phyloP scores from a whole-genome alignment of 2,797 vertebrate genomes.

The Microctenopoma stevenorrisi region DNA sequence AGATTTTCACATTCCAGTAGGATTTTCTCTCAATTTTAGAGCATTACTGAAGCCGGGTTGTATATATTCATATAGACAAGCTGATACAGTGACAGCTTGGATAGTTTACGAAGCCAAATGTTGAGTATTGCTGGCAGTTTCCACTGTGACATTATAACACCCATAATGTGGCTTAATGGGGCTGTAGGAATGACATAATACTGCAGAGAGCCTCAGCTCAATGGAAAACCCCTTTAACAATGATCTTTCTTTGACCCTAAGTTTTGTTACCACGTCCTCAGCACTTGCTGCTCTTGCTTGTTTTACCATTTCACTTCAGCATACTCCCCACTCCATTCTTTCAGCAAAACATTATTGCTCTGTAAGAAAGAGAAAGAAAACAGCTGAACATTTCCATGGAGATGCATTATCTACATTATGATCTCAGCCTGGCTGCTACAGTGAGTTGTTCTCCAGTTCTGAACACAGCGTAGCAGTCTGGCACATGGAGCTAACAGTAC shows the following conservation, averaged over 20 bases:
- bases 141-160: slow-evolving; percentile 67
- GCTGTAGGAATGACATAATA: slow-evolving; percentile 72
- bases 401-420: slow-evolving; percentile 43
- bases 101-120: slow-evolving; percentile 55
- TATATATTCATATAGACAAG: slow-evolving; percentile 22
- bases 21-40: slow-evolving; percentile 11
- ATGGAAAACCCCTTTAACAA: slow-evolving; percentile 66
- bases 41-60: slow-evolving; percentile 16
- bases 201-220: slow-evolving; percentile 68
- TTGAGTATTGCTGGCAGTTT: slow-evolving; percentile 66
- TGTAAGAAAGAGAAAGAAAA: slow-evolving; percentile 20
- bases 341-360: not conserved
- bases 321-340: slow-evolving; percentile 1
- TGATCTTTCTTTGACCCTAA: slow-evolving; percentile 53
- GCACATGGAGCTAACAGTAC: slow-evolving; percentile 6
- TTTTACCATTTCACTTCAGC: slow-evolving; percentile 1
- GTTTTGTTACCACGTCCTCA: slow-evolving; percentile 41
- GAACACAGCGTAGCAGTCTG: slow-evolving; percentile 21
- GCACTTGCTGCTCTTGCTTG: slow-evolving; percentile 50
- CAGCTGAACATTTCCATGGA: slow-evolving; percentile 54
- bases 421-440: slow-evolving; percentile 33
- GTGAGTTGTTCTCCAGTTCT: slow-evolving; percentile 30
- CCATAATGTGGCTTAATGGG: slow-evolving; percentile 72
- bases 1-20: slow-evolving; percentile 20
- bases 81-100: slow-evolving; percentile 48